Conservation (phyloP, 2,888 invertebrate species). For the Balanococcus diminutus region DNA sequence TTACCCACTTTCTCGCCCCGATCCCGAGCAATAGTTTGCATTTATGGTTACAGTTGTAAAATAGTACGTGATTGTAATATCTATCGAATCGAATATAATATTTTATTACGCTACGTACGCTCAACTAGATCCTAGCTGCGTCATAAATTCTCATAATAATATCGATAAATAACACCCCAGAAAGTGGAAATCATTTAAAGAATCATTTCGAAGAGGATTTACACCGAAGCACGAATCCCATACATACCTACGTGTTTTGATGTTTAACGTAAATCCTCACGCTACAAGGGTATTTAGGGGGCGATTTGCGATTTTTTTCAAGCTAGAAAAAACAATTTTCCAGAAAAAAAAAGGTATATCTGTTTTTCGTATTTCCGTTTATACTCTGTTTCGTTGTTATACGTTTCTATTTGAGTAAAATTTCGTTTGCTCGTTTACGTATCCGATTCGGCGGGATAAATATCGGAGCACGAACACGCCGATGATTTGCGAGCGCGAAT, state of each 20-base stretch:
- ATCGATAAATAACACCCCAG: constrained; percentile 48
- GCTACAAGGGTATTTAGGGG: not conserved
- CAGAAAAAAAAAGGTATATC: not conserved
- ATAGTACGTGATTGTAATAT: constrained; percentile 42
- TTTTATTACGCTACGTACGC: not conserved
- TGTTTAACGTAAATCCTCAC: constrained; percentile 52
- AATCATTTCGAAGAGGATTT: constrained; percentile 31
- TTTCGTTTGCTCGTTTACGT: constrained; percentile 24
- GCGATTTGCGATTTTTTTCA: not conserved
- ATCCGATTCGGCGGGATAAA: constrained; percentile 24
- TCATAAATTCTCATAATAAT: constrained; percentile 46
- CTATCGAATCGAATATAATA: constrained; percentile 20
- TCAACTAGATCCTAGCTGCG: constrained; percentile 2
- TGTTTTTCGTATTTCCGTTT: constrained; percentile 30
- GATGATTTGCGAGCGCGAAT: constrained; percentile 50
- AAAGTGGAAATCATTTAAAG: constrained; percentile 47
- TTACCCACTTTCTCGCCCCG: not conserved
- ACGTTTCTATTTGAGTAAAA: not conserved
- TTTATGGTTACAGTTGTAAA: constrained; percentile 37
- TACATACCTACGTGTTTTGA: constrained; percentile 15
- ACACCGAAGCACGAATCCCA: not conserved
- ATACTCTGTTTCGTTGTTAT: not conserved
- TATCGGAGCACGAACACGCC: not conserved
- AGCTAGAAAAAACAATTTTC: not conserved
- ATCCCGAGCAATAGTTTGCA: not conserved